phyloP scores from a whole-genome alignment of 2,113 vertebrate species.

The Channa argus region DNA sequence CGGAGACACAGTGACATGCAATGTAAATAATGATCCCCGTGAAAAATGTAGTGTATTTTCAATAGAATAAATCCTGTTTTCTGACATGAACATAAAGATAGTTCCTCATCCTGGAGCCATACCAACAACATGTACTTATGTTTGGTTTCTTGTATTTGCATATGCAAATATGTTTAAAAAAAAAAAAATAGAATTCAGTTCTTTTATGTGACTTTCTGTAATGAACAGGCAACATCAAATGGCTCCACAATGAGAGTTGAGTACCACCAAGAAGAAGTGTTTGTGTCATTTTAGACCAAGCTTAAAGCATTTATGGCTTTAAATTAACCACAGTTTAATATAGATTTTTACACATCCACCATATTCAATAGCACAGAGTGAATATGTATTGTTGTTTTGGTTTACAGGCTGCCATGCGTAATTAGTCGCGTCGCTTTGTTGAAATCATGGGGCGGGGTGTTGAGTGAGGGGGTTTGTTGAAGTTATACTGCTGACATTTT shows the following conservation, averaged over 20 bases:
- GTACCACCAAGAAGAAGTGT: slow-evolving; percentile 68
- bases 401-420: slow-evolving; percentile 68
- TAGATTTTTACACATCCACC: slow-evolving; percentile 71
- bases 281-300: slow-evolving; percentile 71
- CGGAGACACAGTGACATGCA: slow-evolving; percentile 73
- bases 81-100: slow-evolving; percentile 83
- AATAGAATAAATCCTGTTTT: slow-evolving; percentile 74
- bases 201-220: slow-evolving; percentile 80
- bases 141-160: slow-evolving; percentile 76
- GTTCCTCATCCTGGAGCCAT: slow-evolving; percentile 78
- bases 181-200: slow-evolving; percentile 64
- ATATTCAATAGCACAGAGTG: slow-evolving; percentile 64
- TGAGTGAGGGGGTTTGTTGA: slow-evolving; percentile 72
- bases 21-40: slow-evolving; percentile 81
- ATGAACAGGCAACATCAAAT: slow-evolving; percentile 80
- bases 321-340: slow-evolving; percentile 78
- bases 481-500: slow-evolving; percentile 77
- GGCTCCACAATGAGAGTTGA: slow-evolving; percentile 74
- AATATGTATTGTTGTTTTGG: slow-evolving; percentile 72
- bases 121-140: slow-evolving; percentile 80
- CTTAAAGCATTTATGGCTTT: slow-evolving; percentile 61
- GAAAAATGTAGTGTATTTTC: slow-evolving; percentile 77
- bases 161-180: slow-evolving; percentile 84
- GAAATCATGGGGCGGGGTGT: slow-evolving; percentile 68
- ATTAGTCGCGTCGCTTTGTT: slow-evolving; percentile 73